phyloP scores from a whole-genome alignment of 2,888 invertebrate species.

The Patella pellucida region DNA sequence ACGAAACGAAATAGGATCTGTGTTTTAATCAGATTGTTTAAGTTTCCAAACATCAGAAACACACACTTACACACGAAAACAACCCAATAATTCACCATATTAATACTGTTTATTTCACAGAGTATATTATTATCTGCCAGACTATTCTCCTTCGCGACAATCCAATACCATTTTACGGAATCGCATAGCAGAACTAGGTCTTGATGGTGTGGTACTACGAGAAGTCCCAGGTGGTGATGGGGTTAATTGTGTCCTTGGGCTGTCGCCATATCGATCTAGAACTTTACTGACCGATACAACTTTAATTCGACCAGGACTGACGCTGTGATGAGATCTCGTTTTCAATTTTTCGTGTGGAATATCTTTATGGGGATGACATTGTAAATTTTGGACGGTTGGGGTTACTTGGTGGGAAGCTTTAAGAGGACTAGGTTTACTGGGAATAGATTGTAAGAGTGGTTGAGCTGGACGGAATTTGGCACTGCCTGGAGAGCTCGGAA shows the following conservation, averaged over 20 bases:
- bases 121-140: background rate
- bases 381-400: background rate
- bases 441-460: constrained; percentile 5
- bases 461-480: background rate
- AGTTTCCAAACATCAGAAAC: too few relatives aligned
- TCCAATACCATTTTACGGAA: constrained; percentile 59
- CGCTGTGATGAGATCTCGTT: background rate
- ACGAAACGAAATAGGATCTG: too few relatives aligned
- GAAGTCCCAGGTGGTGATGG: constrained; percentile 40
- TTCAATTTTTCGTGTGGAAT: background rate
- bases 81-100: background rate
- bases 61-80: background rate
- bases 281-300: background rate
- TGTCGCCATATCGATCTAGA: constrained; percentile 20
- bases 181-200: constrained; percentile 53
- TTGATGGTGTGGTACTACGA: constrained; percentile 31
- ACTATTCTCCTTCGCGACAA: constrained; percentile 36
- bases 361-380: background rate
- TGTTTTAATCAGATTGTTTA: too few relatives aligned
- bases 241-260: constrained; percentile 27
- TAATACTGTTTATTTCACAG: background rate
- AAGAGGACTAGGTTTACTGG: constrained; percentile 9
- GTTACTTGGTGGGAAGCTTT: constrained; percentile 13
- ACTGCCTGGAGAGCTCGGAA: too few relatives aligned
- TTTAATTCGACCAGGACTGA: background rate